Evolutionary conservation across 2,888 invertebrate species (phyloP).

Genomic region (Tryphoninae sp.): DNA sequence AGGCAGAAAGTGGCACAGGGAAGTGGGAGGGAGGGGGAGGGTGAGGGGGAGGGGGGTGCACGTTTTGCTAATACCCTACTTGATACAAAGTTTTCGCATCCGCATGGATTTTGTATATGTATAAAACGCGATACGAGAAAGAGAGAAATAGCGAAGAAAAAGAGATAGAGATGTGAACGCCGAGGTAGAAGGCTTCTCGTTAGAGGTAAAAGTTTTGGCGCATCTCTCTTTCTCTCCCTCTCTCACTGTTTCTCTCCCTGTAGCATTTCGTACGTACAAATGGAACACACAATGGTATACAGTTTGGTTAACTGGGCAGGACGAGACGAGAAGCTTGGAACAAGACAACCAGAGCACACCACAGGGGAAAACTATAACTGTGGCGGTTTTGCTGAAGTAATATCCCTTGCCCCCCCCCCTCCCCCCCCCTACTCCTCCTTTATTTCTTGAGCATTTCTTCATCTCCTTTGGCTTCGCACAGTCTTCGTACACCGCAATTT

Average conservation of each 20-base stretch:
- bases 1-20: slow-evolving; percentile 9
- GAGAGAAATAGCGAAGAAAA: not conserved
- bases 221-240: slow-evolving; percentile 23
- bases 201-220: slow-evolving; percentile 8
- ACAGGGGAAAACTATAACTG: slow-evolving; percentile 48
- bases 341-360: slow-evolving; percentile 23
- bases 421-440: slow-evolving; percentile 17
- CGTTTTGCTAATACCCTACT: slow-evolving; percentile 62
- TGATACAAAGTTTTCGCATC: slow-evolving; percentile 63
- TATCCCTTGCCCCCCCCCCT: slow-evolving; percentile 15
- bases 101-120: slow-evolving; percentile 28
- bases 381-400: slow-evolving; percentile 52
- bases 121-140: not conserved
- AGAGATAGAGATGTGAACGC: slow-evolving; percentile 13
- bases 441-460: slow-evolving; percentile 45
- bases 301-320: slow-evolving; percentile 36
- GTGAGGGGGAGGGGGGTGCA: not conserved
- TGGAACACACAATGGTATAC: slow-evolving; percentile 27
- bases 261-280: slow-evolving; percentile 40
- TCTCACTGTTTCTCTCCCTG: not conserved
- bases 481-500: slow-evolving; percentile 49
- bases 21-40: not conserved
- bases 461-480: slow-evolving; percentile 29
- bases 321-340: slow-evolving; percentile 26
- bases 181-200: slow-evolving; percentile 31